A percentile compares a stretch with the other conserved stretches of the same genome.
These are phyloP conservation scores for Apogon talboti DNA, from an alignment of 2,797 vertebrate species.

Conservation along the genomic window DNA sequence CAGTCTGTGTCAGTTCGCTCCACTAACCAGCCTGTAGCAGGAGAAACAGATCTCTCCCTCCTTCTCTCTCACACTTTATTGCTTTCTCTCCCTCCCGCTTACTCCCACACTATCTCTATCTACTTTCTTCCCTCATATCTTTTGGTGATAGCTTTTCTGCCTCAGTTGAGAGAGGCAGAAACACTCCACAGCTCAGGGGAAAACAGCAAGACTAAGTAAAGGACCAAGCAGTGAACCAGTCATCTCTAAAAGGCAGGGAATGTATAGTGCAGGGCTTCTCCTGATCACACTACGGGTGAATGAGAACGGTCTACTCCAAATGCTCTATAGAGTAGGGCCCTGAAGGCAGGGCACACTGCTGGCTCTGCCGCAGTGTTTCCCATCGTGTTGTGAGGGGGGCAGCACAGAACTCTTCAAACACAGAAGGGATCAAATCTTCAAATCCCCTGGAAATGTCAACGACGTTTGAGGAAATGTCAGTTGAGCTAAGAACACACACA, in stretches of 20 bases:
- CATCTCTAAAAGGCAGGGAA: conserved; percentile 61
- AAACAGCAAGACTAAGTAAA: conserved; percentile 65
- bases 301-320: conserved; percentile 46
- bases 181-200: conserved; percentile 68
- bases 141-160: conserved; percentile 75
- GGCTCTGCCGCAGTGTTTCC: conserved; percentile 46
- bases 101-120: conserved; percentile 67
- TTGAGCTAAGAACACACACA: conserved; percentile 62
- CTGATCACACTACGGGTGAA: conserved; percentile 63
- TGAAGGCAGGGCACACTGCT: conserved; percentile 44
- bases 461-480: conserved; percentile 82
- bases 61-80: conserved; percentile 58
- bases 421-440: conserved; percentile 78
- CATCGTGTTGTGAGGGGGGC: conserved; percentile 59
- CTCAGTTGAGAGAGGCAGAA: conserved; percentile 69
- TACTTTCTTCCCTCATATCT: conserved; percentile 66
- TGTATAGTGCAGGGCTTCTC: conserved; percentile 58
- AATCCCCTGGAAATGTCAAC: conserved; percentile 83
- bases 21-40: conserved; percentile 78
- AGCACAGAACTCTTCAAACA: conserved; percentile 75
- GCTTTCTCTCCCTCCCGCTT: conserved; percentile 49
- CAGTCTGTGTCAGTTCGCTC: conserved; percentile 79
- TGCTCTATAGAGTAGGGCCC: conserved; percentile 52
- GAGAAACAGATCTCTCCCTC: conserved; percentile 73
- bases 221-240: conserved; percentile 69